Evolutionary conservation across 1,140 invertebrate genomes (phyloP), one percentile per base, ranked within the genome.

Genomic region (Archivesica marissinica): DNA sequence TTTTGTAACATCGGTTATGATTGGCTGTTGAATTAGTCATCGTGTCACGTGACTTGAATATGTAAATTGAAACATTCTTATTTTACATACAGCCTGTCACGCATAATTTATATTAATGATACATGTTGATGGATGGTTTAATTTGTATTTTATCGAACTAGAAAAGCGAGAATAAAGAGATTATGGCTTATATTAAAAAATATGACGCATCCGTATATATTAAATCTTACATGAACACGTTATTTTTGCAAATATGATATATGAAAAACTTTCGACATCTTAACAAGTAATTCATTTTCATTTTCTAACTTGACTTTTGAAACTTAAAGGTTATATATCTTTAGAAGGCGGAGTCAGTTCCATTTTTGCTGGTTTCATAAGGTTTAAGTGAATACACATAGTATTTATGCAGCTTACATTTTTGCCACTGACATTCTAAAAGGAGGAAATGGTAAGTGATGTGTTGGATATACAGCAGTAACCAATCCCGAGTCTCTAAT

Each of bases 31-130:
- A 3, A 64, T 64, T 64, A 64, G 30, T 64, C 59, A 64, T 64
- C 59, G n/a, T 1, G 30, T 64, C 59, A 64, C 59, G 59, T 64
- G 59, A 64, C 59, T 35, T 13, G 1, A 64, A 35, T 30, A 33
- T 1, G 50, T 64, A 64, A 64, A 64, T 64, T 64, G 38, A 59
- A 64, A 64, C 59, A 64, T 35, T 64, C 11, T 35, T 35, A 64
- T 20, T 64, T 64, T 64, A 64, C 59, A 64, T 64, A 17, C 30
- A 64, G 38, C 28, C 59, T 64, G 59, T 64, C 59, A 64, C 38
- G 59, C 9, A 35, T 64, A 64, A 35, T 35, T 64, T 64, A 20
- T 52, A 52, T 52, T 52, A n/a, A 52, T 52, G 50, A n/a, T n/a
- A 4, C 2, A n/a, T 15, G 33, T 35, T 64, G 59, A 64, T 64